Conservation (phyloP, 1,140 invertebrate species). For the Drosophila orena region DNA sequence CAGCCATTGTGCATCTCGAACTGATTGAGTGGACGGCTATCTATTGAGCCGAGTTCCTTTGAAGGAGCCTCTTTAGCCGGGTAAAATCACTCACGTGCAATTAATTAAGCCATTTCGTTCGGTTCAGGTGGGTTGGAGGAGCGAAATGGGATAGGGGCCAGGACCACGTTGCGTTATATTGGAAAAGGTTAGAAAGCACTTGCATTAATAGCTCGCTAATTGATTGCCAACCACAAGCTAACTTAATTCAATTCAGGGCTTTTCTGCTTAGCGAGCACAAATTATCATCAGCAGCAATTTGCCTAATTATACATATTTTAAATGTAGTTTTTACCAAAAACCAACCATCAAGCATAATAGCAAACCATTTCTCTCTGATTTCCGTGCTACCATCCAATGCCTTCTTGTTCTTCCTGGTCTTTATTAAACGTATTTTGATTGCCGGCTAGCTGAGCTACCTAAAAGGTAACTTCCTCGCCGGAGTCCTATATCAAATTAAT, state of each 20-base stretch:
- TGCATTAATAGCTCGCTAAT: not conserved
- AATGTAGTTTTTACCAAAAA: not conserved
- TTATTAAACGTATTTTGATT: slow-evolving; percentile 64
- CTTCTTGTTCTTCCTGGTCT: slow-evolving; percentile 14
- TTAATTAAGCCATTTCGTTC: slow-evolving; percentile 48
- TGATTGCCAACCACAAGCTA: too few relatives aligned
- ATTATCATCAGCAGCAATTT: not conserved
- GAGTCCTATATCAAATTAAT: slow-evolving; percentile 56
- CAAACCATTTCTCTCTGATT: not conserved
- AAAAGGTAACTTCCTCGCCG: slow-evolving; percentile 25
- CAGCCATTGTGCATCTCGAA: slow-evolving; percentile 28
- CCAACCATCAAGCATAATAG: not conserved
- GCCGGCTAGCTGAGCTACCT: slow-evolving; percentile 37
- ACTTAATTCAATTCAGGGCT: not conserved
- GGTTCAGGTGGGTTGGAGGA: slow-evolving; percentile 7
- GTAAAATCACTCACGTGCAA: slow-evolving; percentile 29
- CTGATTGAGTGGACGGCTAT: slow-evolving; percentile 46
- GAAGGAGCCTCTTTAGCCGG: not conserved
- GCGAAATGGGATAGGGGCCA: not conserved
- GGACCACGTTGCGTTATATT: not conserved
- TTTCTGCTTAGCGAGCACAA: not conserved
- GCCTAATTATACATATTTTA: not conserved
- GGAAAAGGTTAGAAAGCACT: not conserved
- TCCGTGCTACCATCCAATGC: slow-evolving; percentile 11
- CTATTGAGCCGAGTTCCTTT: slow-evolving; percentile 24